Conservation (phyloP, 2,797 vertebrate species). For the Myoxocephalus aenaeus region DNA sequence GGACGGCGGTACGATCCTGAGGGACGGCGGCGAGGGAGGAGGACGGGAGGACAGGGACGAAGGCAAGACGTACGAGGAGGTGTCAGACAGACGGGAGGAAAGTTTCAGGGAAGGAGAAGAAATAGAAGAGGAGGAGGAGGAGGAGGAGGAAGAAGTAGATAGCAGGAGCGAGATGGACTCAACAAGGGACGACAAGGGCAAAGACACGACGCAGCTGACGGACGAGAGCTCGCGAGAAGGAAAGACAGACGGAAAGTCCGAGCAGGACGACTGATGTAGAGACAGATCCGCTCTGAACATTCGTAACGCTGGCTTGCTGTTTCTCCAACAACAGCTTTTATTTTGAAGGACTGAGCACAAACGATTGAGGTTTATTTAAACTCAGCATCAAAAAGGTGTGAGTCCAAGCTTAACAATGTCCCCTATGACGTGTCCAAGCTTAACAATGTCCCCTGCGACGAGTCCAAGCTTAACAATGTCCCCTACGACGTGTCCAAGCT, state of each 20-base stretch:
- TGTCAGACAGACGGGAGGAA: constrained; percentile 88
- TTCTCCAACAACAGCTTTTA: not conserved
- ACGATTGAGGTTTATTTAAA: not conserved
- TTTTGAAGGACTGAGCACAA: constrained; percentile 15
- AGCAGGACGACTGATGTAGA: constrained; percentile 90
- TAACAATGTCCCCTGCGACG: too few relatives aligned
- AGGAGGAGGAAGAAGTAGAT: constrained; percentile 84
- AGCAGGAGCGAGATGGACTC: constrained; percentile 90
- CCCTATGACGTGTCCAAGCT: too few relatives aligned
- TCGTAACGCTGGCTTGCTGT: constrained; percentile 30
- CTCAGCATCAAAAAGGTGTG: not conserved
- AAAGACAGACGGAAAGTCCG: constrained; percentile 92
- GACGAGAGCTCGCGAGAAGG: constrained; percentile 92
- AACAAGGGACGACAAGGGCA: constrained; percentile 86
- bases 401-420: too few relatives aligned
- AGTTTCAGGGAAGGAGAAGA: constrained; percentile 87
- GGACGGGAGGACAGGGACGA: constrained; percentile 69
- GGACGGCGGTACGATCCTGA: constrained; percentile 66
- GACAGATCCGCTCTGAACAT: constrained; percentile 63
- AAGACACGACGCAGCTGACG: constrained; percentile 84
- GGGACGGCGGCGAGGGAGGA: constrained; percentile 64
- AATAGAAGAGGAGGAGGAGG: constrained; percentile 83
- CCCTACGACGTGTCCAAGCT: too few relatives aligned
- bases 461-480: too few relatives aligned
- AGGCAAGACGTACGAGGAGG: constrained; percentile 80